phyloP scores from a whole-genome alignment of 1,140 invertebrate species.

The Zaprionus africanus region DNA sequence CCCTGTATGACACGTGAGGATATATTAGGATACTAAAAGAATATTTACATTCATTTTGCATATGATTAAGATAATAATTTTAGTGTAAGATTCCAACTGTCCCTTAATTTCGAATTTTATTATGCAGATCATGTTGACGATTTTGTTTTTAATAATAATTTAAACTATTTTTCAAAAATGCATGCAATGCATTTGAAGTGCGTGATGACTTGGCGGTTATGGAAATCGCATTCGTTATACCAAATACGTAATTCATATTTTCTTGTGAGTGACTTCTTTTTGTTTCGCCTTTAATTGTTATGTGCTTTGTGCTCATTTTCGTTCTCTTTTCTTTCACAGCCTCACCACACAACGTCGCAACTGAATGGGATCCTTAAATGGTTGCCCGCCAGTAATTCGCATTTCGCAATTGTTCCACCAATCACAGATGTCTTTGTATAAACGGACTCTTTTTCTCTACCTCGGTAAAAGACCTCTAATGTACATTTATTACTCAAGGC shows the following conservation, averaged over 20 bases:
- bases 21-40: too few relatives aligned
- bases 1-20: background rate
- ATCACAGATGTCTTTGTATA: background rate
- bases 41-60: too few relatives aligned
- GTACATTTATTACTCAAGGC: background rate
- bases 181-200: background rate
- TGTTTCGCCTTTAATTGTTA: constrained; percentile 57
- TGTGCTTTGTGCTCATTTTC: constrained; percentile 47
- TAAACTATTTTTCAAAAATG: background rate
- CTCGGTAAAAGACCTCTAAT: background rate
- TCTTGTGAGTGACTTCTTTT: constrained; percentile 37
- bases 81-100: background rate
- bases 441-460: background rate
- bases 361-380: constrained; percentile 27
- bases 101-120: too few relatives aligned
- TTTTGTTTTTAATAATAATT: background rate
- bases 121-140: background rate
- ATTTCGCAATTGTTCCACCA: background rate
- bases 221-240: background rate
- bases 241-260: background rate
- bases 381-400: constrained; percentile 1
- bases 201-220: background rate
- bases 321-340: background rate
- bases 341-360: background rate
- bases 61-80: background rate